Conservation (phyloP, 2,797 vertebrate species). For the Enteromius anoplus region DNA sequence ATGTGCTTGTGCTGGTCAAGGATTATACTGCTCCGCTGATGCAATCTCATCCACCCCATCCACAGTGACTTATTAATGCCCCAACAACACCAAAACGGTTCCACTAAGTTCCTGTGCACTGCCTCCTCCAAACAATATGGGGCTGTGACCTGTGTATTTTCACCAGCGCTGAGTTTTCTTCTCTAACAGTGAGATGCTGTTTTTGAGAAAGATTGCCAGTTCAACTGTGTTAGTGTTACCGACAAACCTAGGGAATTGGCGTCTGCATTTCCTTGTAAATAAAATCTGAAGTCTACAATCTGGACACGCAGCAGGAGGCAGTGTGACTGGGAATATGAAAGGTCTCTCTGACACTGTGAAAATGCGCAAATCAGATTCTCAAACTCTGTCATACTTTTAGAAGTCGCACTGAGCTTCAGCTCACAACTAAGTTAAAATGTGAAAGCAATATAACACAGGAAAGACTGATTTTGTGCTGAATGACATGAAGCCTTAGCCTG, state of each 20-base stretch:
- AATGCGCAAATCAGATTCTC: slow-evolving; percentile 24
- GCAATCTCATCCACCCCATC: not conserved
- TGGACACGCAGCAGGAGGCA: slow-evolving; percentile 27
- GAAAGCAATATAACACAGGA: slow-evolving; percentile 1
- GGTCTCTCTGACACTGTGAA: slow-evolving; percentile 23
- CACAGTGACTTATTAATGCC: slow-evolving; percentile 31
- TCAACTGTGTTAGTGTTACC: not conserved
- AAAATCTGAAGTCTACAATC: slow-evolving; percentile 26
- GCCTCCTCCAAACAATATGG: not conserved
- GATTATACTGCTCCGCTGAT: slow-evolving; percentile 46
- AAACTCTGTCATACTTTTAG: slow-evolving; percentile 20
- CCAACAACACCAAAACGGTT: slow-evolving; percentile 6
- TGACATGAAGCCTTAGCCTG: not conserved
- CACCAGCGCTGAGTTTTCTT: not conserved
- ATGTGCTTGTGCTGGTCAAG: slow-evolving; percentile 56
- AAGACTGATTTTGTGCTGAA: not conserved
- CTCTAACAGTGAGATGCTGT: not conserved
- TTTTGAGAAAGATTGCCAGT: slow-evolving; percentile 9
- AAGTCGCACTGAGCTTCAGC: slow-evolving; percentile 15
- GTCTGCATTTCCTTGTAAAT: not conserved
- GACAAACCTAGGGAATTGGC: slow-evolving; percentile 7
- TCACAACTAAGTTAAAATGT: not conserved
- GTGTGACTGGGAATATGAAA: slow-evolving; percentile 30
- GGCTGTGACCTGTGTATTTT: not conserved
- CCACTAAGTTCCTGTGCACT: not conserved